These are phyloP conservation scores for Pseudolycoriella hygida DNA, from an alignment of 2,888 invertebrate genomes.

Conservation along the genomic window DNA sequence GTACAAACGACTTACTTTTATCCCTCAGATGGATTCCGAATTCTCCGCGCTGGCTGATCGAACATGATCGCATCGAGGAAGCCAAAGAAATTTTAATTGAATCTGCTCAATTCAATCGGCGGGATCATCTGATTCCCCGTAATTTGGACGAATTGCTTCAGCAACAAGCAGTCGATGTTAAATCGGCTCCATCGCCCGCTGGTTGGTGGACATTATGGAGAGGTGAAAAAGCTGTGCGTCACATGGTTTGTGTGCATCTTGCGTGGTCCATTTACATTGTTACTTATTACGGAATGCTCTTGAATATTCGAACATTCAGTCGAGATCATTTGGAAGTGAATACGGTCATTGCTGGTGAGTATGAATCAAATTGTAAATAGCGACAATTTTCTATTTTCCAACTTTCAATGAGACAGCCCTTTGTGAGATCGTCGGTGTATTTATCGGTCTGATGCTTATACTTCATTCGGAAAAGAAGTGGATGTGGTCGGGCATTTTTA, in stretches of 20 bases:
- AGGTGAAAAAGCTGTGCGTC: conserved; percentile 22
- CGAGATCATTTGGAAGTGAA: conserved; percentile 28
- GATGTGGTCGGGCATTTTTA: conserved; percentile 27
- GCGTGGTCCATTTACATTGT: conserved; percentile 28
- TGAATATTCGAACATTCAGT: conserved; percentile 31
- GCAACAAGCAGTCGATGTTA: conserved; percentile 22
- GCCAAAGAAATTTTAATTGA: conserved; percentile 26
- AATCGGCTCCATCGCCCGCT: conserved; percentile 20
- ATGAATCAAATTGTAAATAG: too few species aligned
- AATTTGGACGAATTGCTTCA: conserved; percentile 28
- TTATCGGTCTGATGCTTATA: conserved; percentile 25
- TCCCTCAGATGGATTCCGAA: conserved; percentile 29
- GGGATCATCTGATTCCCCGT: conserved; percentile 23
- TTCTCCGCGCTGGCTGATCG: conserved; percentile 31
- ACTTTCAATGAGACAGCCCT: conserved; percentile 1
- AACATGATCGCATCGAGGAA: conserved; percentile 25
- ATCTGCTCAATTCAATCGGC: conserved; percentile 27
- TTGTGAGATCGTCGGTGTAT: conserved; percentile 26
- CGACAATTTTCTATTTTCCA: background rate
- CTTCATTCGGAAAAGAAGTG: conserved; percentile 24
- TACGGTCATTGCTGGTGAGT: conserved; percentile 26
- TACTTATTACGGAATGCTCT: conserved; percentile 31
- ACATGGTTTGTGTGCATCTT: conserved; percentile 25
- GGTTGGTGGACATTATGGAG: conserved; percentile 29
- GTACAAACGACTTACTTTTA: too few species aligned